A percentile compares a stretch with the other conserved stretches of the same genome.
Conservation (phyloP, 2,888 invertebrate genomes). For the Drosophila vallismaia region DNA sequence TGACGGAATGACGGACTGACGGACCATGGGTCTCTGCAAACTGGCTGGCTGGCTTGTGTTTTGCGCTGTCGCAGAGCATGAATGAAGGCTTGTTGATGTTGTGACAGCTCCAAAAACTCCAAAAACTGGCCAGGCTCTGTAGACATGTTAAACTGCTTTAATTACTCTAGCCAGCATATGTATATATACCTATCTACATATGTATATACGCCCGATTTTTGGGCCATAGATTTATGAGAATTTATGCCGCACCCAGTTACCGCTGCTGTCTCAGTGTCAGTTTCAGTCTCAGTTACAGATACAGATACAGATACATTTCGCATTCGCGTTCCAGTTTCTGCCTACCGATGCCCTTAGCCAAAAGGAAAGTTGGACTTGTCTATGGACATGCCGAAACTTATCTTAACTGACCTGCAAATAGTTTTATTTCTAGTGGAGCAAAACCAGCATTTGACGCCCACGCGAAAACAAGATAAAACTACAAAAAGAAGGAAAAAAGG, state of each 20-base stretch:
- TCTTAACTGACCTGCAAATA: conserved; percentile 73
- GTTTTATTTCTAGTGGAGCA: conserved; percentile 44
- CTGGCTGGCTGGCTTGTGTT: conserved; percentile 46
- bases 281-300: conserved; percentile 13
- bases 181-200: conserved; percentile 37
- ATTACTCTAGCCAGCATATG: conserved; percentile 67
- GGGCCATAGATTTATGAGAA: conserved; percentile 74
- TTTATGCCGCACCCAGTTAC: conserved; percentile 65
- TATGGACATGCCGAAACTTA: conserved; percentile 60
- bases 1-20: conserved; percentile 35
- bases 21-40: conserved; percentile 29
- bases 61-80: conserved; percentile 64
- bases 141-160: conserved; percentile 78
- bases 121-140: conserved; percentile 63
- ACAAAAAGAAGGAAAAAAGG: background rate
- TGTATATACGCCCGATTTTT: conserved; percentile 45
- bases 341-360: conserved; percentile 61
- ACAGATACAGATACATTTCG: conserved; percentile 22
- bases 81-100: conserved; percentile 78
- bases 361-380: conserved; percentile 66
- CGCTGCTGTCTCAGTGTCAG: conserved; percentile 10
- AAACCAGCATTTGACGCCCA: conserved; percentile 77
- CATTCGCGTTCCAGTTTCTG: conserved; percentile 29
- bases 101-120: conserved; percentile 74
- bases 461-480: conserved; percentile 55